phyloP scores from a whole-genome alignment of 2,113 vertebrate species.

The Emydura subglobosa region DNA sequence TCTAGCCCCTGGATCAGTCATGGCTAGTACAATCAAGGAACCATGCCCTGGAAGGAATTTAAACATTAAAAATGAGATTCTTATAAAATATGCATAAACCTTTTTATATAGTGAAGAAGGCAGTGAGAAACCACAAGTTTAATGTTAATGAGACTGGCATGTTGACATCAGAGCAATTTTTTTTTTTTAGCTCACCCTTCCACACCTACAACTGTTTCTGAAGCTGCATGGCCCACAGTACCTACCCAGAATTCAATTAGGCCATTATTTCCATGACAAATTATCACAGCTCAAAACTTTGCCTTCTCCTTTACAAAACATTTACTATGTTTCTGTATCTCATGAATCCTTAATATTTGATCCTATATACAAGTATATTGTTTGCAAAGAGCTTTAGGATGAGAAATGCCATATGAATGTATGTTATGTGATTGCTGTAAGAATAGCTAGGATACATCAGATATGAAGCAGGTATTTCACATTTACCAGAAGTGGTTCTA shows the following conservation, averaged over 20 bases:
- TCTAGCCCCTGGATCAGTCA: neutral
- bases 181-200: neutral
- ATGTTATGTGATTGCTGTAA: neutral
- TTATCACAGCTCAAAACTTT: neutral
- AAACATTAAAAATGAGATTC: neutral
- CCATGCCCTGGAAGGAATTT: neutral
- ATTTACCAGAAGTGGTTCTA: neutral
- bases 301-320: neutral
- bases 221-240: neutral
- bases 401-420: neutral
- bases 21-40: neutral
- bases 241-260: fast-evolving
- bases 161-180: neutral
- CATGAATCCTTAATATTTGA: neutral
- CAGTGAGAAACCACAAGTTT: neutral
- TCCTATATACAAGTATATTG: neutral
- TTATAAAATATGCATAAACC: neutral
- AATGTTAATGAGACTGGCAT: neutral
- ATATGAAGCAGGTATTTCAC: neutral
- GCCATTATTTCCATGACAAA: neutral
- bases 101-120: neutral
- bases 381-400: neutral
- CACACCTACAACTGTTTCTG: neutral
- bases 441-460: neutral
- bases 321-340: neutral